A percentile compares a stretch with the other conserved stretches of the same genome.
Conservation (phyloP, 2,888 invertebrate genomes). For the Zygothrica quintamaculata region DNA sequence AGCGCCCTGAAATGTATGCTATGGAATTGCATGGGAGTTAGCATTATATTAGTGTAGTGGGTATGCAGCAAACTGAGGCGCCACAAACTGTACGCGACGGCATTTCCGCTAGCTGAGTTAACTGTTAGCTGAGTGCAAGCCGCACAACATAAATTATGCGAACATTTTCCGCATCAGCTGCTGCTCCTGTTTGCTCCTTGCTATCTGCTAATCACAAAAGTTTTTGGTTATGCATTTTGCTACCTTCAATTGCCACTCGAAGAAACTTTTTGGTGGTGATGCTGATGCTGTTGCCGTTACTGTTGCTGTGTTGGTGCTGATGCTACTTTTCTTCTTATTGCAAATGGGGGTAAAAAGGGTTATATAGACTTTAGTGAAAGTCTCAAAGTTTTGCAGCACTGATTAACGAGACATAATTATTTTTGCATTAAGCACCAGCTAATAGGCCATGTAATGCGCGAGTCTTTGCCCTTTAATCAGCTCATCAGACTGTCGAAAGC, state of each 20-base stretch:
- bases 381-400: conserved; percentile 63
- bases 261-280: conserved; percentile 21
- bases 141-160: conserved; percentile 76
- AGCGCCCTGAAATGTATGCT: conserved; percentile 64
- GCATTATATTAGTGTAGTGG: conserved; percentile 1
- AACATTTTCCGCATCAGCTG: conserved; percentile 70
- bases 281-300: too few species aligned
- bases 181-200: conserved; percentile 27
- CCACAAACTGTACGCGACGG: conserved; percentile 59
- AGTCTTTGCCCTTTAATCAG: conserved; percentile 60
- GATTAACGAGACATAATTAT: conserved; percentile 77
- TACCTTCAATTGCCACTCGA: conserved; percentile 72
- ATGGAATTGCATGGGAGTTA: conserved; percentile 46
- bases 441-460: conserved; percentile 75
- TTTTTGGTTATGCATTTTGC: conserved; percentile 58
- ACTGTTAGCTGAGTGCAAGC: conserved; percentile 50
- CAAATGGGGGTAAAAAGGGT: conserved; percentile 34
- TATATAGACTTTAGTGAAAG: conserved; percentile 62
- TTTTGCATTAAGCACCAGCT: conserved; percentile 75
- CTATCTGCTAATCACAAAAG: conserved; percentile 79
- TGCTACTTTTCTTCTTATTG: conserved; percentile 24
- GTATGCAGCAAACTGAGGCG: conserved; percentile 28
- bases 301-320: too few species aligned
- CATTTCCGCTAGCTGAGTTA: conserved; percentile 67
- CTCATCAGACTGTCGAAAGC: conserved; percentile 56